These are phyloP conservation scores for Neria commutata DNA, from an alignment of 2,888 invertebrate genomes.

Conservation along the genomic window DNA sequence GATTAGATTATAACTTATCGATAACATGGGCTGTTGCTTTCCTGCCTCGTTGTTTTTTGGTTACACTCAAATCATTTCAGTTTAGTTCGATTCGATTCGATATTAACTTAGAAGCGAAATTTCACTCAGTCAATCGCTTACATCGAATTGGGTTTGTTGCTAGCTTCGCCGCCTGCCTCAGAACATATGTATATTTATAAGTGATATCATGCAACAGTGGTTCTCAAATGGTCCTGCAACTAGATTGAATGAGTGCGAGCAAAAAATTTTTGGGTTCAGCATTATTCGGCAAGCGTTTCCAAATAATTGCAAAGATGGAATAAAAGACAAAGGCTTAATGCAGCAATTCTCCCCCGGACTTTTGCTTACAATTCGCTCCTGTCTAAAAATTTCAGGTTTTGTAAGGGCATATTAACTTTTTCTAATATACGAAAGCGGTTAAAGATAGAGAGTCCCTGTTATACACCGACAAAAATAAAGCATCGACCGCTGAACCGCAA, in stretches of 20 bases:
- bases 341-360: no score
- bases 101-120: background rate
- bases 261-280: no score
- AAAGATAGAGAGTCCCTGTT: background rate
- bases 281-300: no score
- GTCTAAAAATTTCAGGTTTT: no score
- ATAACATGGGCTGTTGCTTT: conserved; percentile 8
- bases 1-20: conserved; percentile 34
- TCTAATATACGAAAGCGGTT: conserved; percentile 26
- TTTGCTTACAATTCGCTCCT: no score
- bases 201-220: conserved; percentile 4
- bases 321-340: no score
- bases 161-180: background rate
- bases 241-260: no score
- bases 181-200: background rate
- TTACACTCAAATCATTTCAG: background rate
- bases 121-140: background rate
- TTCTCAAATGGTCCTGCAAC: no score
- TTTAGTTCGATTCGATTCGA: background rate
- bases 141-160: background rate
- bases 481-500: conserved; percentile 13
- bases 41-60: conserved; percentile 1
- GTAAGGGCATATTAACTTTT: conserved; percentile 32
- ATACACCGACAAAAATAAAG: conserved; percentile 18
- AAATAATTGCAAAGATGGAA: no score